Conservation (phyloP, 2,113 vertebrate species). For the Progne subis region DNA sequence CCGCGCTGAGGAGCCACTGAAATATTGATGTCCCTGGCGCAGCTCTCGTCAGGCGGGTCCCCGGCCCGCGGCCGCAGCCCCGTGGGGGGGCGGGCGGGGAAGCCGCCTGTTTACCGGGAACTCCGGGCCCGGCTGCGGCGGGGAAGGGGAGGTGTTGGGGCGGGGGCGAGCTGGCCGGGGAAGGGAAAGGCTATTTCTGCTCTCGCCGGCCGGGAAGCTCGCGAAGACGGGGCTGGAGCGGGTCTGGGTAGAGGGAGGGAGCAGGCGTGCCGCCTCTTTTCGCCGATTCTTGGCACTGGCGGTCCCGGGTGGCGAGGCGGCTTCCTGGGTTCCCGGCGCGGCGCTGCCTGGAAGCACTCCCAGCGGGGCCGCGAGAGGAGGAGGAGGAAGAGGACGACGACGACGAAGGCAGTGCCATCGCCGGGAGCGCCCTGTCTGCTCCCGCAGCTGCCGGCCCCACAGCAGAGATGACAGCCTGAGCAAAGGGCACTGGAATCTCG, state of each 20-base stretch:
- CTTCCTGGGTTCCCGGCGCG: background rate
- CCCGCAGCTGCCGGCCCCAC: background rate
- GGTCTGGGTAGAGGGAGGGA: background rate
- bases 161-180: background rate
- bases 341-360: constrained; percentile 19
- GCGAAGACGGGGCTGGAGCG: background rate
- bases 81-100: background rate
- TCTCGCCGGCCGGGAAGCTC: constrained; percentile 1
- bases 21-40: constrained; percentile 21
- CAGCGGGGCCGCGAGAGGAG: background rate
- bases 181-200: background rate
- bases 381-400: background rate
- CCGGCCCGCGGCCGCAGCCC: background rate
- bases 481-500: no score
- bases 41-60: constrained; percentile 30
- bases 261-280: background rate
- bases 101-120: constrained; percentile 9
- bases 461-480: background rate
- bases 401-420: background rate
- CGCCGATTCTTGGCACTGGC: background rate
- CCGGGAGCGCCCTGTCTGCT: background rate
- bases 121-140: background rate
- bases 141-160: background rate
- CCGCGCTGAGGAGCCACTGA: background rate
- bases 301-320: background rate